Base-by-base conservation (phyloP, 2,888 invertebrate species). In the Lacanobia wlatinum region DNA sequence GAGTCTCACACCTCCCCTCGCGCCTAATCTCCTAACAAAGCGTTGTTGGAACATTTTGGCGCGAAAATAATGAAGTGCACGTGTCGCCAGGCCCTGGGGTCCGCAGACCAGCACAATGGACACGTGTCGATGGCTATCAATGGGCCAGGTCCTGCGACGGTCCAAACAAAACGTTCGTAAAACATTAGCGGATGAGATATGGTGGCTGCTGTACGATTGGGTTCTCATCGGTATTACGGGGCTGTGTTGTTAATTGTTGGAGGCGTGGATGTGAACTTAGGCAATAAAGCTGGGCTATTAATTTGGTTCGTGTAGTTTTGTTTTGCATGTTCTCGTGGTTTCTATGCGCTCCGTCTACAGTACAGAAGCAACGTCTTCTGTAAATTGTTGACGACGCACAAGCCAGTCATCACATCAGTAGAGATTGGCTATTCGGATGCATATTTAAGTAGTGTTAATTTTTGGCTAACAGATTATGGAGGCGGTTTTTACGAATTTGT, bases 51-150 rank as follows among this genome's bases (percentile, higher is more conserved):
- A 95, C 94, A 95, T 96, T 96, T 96, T 91, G 95, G 95, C 95
- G 94, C 96, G 93, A 94, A 95, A 95, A 96, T 96, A 96, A 96
- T 96, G 96, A 95, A 95, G 91, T 84, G 90, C 96, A 96, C 96
- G 96, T 94, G 96, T 87, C 73, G 34, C 62, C 62, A 71, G 81
- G 69, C 82, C 88, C 82, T 84, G 82, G 87, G 87, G 84, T 85
- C 82, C 76, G 80, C 85, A 85, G 80, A 84, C 83, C 78, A 79
- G 67, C 82, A 90, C 90, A 91, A 91, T 88, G 79, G 94, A 73
- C 95, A 92, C 95, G 95, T 94, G 95, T 84, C 95, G 95, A 95
- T 95, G 84, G 85, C 91, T 94, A 95, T 95, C 95, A 90, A 90
- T 89, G 87, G 84, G 87, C 88, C 85, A 84, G 86, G 88, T 78